Evolutionary conservation across 2,797 vertebrate genomes (phyloP), one percentile per base, ranked within the genome.

Genomic region (Leptodactylus fallax): DNA sequence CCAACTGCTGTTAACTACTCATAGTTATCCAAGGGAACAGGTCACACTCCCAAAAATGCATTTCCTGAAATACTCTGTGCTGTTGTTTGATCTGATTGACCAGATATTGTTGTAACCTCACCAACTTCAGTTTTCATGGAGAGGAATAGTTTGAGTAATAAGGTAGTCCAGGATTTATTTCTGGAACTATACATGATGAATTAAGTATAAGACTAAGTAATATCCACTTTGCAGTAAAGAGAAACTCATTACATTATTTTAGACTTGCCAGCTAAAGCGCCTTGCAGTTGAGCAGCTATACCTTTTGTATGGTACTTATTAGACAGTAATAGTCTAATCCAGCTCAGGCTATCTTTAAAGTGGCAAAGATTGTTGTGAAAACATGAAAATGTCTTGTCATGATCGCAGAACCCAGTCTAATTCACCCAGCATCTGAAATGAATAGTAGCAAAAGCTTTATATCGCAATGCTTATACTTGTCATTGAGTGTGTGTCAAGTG

Each of bases 401-500:
- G 21, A 27, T 63, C 21, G 10, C 21, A 23, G 11, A 81, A 25
- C 1, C 12, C 60, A 14, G 19, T 27, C 13, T 79, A 23, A 76
- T 77, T 53, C 49, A 53, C 10, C 47, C 49, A 77, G 49, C 49
- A 49, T 47, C 9, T 81, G 17, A 63, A 49, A 60, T 53, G 45
- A 81, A 51, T 23, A 25, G 80, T 25, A 45, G 21, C 80, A 67
- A 25, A 9, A 49, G 61, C 61, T 51, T 53, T n/a, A 51, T 25
- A 49, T 14, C 23, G 23, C n/a, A 27, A 12, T 17, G 45, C 79
- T 65, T 45, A 49, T 61, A 65, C 51, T 25, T 65, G 58, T 81
- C n/a, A 53, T 81, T 25, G 21, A 36, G 36, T 27, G 45, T 63
- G 36, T 81, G 67, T 87, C 85, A 81, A 25, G 13, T 87, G 45